Percentiles rank a stretch among this genome's conserved stretches.
These are phyloP conservation scores for Coptodon rendalli DNA, from an alignment of 2,113 vertebrate species.

Conservation along the genomic window DNA sequence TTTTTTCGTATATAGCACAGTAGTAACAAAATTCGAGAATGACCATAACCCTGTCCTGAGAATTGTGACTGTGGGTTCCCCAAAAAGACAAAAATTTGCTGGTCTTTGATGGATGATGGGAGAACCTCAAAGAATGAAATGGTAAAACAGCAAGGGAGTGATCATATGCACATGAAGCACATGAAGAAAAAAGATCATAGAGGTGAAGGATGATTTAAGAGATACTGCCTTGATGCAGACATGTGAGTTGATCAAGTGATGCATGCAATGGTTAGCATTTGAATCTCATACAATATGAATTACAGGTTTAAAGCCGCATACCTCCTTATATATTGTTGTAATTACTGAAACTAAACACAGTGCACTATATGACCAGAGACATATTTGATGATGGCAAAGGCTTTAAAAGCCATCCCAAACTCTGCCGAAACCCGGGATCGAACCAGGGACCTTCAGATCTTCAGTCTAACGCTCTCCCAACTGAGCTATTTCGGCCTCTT, in stretches of 20 bases:
- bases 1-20: background rate
- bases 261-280: background rate
- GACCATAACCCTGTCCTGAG: background rate
- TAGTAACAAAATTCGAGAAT: background rate
- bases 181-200: background rate
- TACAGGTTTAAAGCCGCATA: background rate
- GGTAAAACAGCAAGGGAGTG: background rate
- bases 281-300: background rate
- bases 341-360: background rate
- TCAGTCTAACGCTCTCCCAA: constrained; percentile 17
- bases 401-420: background rate
- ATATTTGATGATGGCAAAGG: background rate
- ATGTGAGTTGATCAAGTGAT: background rate
- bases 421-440: constrained; percentile 58
- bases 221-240: background rate
- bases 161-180: background rate
- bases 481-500: constrained; percentile 45
- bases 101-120: background rate
- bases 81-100: background rate
- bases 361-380: background rate
- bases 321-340: background rate
- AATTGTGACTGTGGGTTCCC: background rate
- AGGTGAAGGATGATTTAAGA: background rate
- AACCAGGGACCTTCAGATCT: constrained; percentile 59
- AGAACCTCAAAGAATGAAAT: background rate